Evolutionary conservation across 2,888 invertebrate species (phyloP), one percentile per base, ranked within the genome.

Genomic region (Noctua janthina): DNA sequence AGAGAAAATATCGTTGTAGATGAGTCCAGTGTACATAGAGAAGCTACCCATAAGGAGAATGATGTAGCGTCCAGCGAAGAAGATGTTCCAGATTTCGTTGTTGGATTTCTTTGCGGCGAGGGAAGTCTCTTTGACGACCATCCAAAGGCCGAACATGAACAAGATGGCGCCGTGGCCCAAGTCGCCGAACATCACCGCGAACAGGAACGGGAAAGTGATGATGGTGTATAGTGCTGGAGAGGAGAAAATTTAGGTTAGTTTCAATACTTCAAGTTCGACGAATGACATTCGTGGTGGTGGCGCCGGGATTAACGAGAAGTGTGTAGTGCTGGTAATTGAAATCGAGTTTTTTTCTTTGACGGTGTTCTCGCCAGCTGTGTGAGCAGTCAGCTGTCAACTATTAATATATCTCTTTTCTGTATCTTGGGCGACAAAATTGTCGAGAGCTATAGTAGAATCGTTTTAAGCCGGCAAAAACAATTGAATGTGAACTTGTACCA

Each of bases 1-100:
- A 8, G 99, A 99, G 97, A 99, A 99, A 49, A 99, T 97, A 93
- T 99, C 99, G 95, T 99, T 99, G 96, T 99, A 99, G 83, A 99
- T 98, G 10, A 99, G 90, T 0, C 99, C 99, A 46, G 99, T 99
- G 97, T 99, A 99, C 97, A 99, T 99, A 0, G 99, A 99, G 96
- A 99, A 99, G 29, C 98, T 95, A 11, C 99, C 99, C 99, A 99
- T 99, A 89, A 99, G 97, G 66, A 99, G 97, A 74, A 99, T 99
- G 83, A 99, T 99, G 96, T 99, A 99, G 69, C 99, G 98, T 76
- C 99, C 99, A 83, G 99, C 99, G 95, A 99, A 99, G 97, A 99
- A 99, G 75, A 99, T 99, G 95, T 99, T 99, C 99, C 99, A 99
- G 90, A 99, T 99, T 98, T 99, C 99, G 93, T 97, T 98, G 91